A percentile compares a stretch with the other conserved stretches of the same genome.
phyloP scores from a whole-genome alignment of 2,888 invertebrate genomes.

The Nomada ferruginata region DNA sequence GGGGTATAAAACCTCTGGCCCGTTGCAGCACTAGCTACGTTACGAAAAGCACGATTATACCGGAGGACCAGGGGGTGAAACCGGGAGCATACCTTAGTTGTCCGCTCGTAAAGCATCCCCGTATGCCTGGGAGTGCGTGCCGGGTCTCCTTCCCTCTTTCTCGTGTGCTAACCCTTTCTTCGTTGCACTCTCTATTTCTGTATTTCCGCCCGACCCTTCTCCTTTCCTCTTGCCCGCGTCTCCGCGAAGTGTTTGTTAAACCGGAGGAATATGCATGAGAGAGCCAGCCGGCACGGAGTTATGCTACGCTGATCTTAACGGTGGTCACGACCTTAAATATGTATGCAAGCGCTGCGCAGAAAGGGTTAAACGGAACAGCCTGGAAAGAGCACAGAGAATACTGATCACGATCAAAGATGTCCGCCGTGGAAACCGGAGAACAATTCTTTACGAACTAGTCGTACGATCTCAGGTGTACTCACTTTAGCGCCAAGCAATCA shows the following conservation, averaged over 20 bases:
- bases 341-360: slow-evolving; percentile 60
- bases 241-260: slow-evolving; percentile 75
- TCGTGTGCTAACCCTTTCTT: slow-evolving; percentile 45
- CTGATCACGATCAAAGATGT: slow-evolving; percentile 16
- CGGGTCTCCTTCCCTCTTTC: slow-evolving; percentile 53
- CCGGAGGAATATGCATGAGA: slow-evolving; percentile 83
- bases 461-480: not conserved
- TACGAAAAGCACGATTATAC: slow-evolving; percentile 73
- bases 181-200: slow-evolving; percentile 56
- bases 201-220: slow-evolving; percentile 54
- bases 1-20: slow-evolving; percentile 69
- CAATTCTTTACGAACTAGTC: not conserved
- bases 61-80: slow-evolving; percentile 64
- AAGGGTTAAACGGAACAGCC: slow-evolving; percentile 42
- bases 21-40: slow-evolving; percentile 70
- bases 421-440: not conserved
- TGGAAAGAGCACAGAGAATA: slow-evolving; percentile 3
- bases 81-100: slow-evolving; percentile 83
- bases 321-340: slow-evolving; percentile 76
- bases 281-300: slow-evolving; percentile 73
- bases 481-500: not conserved
- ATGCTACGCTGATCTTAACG: slow-evolving; percentile 81
- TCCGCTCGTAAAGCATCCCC: slow-evolving; percentile 84
- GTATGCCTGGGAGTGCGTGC: slow-evolving; percentile 80
- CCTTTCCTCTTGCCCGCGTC: slow-evolving; percentile 58